Evolutionary conservation across 2,113 vertebrate genomes (phyloP).

Genomic region (Eretmochelys imbricata): DNA sequence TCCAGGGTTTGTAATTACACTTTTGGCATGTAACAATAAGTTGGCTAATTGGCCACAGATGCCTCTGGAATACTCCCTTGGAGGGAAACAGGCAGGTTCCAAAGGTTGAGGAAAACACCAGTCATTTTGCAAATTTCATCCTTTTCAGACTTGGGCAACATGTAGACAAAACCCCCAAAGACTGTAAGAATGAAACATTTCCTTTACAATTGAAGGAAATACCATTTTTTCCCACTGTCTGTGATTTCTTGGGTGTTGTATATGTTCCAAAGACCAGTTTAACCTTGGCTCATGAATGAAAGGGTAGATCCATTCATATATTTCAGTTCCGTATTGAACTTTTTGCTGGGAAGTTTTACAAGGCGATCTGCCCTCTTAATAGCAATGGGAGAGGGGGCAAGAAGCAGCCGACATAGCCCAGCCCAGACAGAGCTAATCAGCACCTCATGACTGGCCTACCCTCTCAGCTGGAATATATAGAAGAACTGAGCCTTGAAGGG

Average conservation of each 20-base stretch:
- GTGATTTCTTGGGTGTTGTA: neutral
- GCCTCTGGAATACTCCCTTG: neutral
- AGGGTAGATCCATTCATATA: neutral
- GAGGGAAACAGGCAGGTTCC: neutral
- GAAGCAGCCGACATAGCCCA: too few relatives aligned
- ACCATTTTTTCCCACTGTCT: neutral
- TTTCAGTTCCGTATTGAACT: neutral
- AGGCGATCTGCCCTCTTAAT: too few relatives aligned
- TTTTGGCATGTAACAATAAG: rapidly evolving
- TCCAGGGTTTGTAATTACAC: neutral
- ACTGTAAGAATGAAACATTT: neutral
- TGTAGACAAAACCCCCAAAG: neutral
- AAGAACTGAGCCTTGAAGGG: too few relatives aligned
- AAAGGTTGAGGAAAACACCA: neutral
- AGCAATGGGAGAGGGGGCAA: too few relatives aligned
- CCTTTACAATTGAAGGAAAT: neutral
- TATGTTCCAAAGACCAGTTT: neutral
- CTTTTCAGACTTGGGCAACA: neutral
- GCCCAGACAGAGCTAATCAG: too few relatives aligned
- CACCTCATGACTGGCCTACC: too few relatives aligned
- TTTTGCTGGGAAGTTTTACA: neutral
- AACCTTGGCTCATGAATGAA: neutral
- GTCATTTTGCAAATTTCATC: rapidly evolving
- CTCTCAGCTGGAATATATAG: too few relatives aligned
- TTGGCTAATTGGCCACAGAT: neutral